A percentile compares a stretch with the other conserved stretches of the same genome.
phyloP scores from a whole-genome alignment of 2,888 invertebrate genomes.

The Ferrisia virgata region DNA sequence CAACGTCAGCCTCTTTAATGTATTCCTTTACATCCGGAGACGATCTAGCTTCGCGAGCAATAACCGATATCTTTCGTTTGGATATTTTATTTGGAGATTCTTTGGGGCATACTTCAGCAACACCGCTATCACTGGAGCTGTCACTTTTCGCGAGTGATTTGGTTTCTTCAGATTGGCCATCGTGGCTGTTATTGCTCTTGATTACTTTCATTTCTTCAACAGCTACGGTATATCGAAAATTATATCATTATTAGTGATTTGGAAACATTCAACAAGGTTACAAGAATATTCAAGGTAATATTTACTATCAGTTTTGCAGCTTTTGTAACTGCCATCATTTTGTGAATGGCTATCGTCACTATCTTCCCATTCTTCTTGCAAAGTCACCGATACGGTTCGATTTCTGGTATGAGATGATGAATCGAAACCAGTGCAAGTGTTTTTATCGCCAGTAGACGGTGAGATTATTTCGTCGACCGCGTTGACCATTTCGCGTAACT shows the following conservation, averaged over 20 bases:
- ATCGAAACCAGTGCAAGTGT: not conserved
- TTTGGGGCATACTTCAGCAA: not conserved
- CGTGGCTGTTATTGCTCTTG: not conserved
- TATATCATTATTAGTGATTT: not conserved
- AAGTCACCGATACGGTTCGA: not conserved
- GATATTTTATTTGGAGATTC: not conserved
- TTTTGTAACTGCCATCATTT: not conserved
- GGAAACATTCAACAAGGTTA: too few relatives aligned
- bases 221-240: not conserved
- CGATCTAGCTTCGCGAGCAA: constrained; percentile 22
- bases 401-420: not conserved
- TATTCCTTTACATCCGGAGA: not conserved
- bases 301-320: not conserved
- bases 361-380: constrained; percentile 15
- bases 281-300: not conserved
- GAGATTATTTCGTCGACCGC: constrained; percentile 69
- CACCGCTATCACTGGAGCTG: constrained; percentile 42
- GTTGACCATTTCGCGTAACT: constrained; percentile 64
- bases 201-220: not conserved
- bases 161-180: not conserved
- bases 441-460: constrained; percentile 53
- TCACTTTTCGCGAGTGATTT: constrained; percentile 36
- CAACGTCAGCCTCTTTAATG: not conserved
- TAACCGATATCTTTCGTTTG: constrained; percentile 27
- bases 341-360: constrained; percentile 36